Evolutionary conservation across 2,888 invertebrate genomes (phyloP).

Genomic region (Chymomyza caudatula): DNA sequence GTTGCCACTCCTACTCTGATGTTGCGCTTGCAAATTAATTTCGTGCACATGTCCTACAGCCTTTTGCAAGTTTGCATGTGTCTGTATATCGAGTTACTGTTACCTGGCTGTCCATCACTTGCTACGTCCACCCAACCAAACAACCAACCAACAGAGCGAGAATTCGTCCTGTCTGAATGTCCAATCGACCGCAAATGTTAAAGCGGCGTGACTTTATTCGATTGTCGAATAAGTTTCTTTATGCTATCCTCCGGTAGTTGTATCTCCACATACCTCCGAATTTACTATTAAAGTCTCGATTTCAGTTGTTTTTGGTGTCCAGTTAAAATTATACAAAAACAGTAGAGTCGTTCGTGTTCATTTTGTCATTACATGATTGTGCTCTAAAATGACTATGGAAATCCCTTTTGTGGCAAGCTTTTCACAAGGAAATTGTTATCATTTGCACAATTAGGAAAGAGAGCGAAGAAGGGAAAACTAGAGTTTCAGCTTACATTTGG

Average conservation of each 20-base stretch:
- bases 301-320: constrained; percentile 27
- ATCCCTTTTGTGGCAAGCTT: constrained; percentile 25
- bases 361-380: constrained; percentile 58
- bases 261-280: neutral
- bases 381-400: constrained; percentile 57
- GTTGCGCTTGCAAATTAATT: constrained; percentile 61
- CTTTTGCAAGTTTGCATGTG: constrained; percentile 50
- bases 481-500: neutral
- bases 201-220: constrained; percentile 70
- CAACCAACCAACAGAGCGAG: neutral
- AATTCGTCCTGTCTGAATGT: neutral
- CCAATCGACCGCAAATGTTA: constrained; percentile 59
- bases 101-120: constrained; percentile 30
- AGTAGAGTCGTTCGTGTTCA: constrained; percentile 32
- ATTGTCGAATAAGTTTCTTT: constrained; percentile 45
- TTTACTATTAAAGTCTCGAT: neutral
- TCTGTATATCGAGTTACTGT: constrained; percentile 37
- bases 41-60: constrained; percentile 69
- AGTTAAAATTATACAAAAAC: constrained; percentile 60
- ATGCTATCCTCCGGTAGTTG: neutral
- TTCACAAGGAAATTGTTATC: constrained; percentile 18
- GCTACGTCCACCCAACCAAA: constrained; percentile 4
- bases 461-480: neutral
- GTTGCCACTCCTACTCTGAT: constrained; percentile 21
- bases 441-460: constrained; percentile 2